Evolutionary conservation across 64 coral and sea anemone genomes (phyloP).

Genomic region (Actinia equina): DNA sequence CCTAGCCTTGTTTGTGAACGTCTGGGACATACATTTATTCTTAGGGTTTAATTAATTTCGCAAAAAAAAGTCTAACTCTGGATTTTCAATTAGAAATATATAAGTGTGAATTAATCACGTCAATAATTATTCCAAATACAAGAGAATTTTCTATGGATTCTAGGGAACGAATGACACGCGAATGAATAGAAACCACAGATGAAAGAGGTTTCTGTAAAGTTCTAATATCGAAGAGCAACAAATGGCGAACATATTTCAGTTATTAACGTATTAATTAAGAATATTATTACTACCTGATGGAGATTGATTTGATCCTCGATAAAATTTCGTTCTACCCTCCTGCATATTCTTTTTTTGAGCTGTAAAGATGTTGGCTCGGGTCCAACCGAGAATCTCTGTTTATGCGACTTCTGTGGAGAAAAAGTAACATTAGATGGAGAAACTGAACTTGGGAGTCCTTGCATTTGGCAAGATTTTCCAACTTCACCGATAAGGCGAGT

Average conservation of each 20-base stretch:
- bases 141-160: no score
- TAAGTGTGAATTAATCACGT: no score
- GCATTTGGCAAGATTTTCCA: neutral
- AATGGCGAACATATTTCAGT: neutral
- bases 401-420: neutral
- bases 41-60: no score
- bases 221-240: neutral
- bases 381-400: neutral
- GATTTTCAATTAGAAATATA: no score
- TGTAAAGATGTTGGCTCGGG: neutral
- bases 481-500: neutral
- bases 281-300: conserved; percentile 20
- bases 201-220: no score
- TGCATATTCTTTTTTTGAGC: conserved; percentile 38
- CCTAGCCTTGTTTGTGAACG: no score
- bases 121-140: no score
- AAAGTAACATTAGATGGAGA: neutral
- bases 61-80: no score
- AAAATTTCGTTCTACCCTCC: conserved; percentile 33
- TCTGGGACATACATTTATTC: no score
- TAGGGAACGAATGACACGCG: neutral
- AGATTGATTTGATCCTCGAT: conserved; percentile 11
- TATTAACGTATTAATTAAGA: neutral
- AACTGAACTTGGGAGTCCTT: neutral
- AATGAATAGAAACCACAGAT: neutral